Base-by-base conservation (phyloP, 2,888 invertebrate species). In the Fissipunctia ypsillon region DNA sequence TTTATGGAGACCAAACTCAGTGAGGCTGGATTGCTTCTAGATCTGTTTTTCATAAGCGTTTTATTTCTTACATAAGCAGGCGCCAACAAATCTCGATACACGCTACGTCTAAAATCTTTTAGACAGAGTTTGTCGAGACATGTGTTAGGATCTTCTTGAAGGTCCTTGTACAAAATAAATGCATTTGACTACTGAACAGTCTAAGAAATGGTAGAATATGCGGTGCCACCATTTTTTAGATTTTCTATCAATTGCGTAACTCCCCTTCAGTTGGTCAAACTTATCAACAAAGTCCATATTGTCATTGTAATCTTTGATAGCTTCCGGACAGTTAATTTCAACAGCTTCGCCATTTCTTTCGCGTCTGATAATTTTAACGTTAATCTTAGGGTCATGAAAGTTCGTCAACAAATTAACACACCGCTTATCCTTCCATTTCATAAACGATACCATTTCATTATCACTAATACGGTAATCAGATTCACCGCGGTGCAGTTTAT, bases 241-340 rank as follows among this genome's bases (percentile, higher is more conserved):
- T 56, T 56, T 56, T 9, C 56, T 5, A 56, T 56, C 56, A 31
- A 56, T 56, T 22, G 56, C 56, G 56, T 56, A 56, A 3, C 7
- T 56, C 9, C 56, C 56, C 9, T 56, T 56, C 7, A 35, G 31
- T 9, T 35, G 35, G 35, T 57, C 57, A 57, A 57, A 57, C 10
- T 57, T 57, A 57, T 57, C 57, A 57, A 57, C 57, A 57, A 57
- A 57, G 57, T 57, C 35, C 57, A 57, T 57, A 57, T 57, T 57
- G 57, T 57, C 57, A 35, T 57, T 57, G 22, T 57, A 35, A 22
- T 57, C 59, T 59, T 59, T 59, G 14, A 59, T 12, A 16, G 59
- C 59, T n/a, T 16, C 2, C 14, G 38, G 59, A 59, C 59, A 59
- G 6, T n/a, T n/a, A 12, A 59, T 25, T 59, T 59, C 59, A 38